phyloP scores from a whole-genome alignment of 1,140 invertebrate genomes.

The Frieseomelitta varia region DNA sequence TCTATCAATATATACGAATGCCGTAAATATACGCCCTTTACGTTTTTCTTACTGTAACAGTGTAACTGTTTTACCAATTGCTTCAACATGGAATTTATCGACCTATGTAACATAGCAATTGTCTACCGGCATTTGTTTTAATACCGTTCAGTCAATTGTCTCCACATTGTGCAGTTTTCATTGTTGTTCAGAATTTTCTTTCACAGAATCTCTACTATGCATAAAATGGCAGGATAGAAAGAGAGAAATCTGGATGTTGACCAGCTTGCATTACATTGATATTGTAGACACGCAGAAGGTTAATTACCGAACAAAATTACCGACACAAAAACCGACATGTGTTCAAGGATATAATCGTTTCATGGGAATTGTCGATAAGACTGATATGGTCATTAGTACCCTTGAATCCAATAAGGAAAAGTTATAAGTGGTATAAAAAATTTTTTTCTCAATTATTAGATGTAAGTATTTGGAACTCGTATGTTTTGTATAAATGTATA shows the following conservation, averaged over 20 bases:
- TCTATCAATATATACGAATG: too few species aligned
- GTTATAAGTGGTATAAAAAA: not conserved
- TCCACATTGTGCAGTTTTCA: too few species aligned
- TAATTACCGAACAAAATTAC: not conserved
- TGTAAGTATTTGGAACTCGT: not conserved
- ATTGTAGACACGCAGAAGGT: not conserved
- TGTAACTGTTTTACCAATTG: too few species aligned
- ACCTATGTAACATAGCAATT: too few species aligned
- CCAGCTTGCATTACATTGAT: slow-evolving; percentile 28
- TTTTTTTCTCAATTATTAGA: not conserved
- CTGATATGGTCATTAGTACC: not conserved
- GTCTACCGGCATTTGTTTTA: too few species aligned
- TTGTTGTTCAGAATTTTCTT: too few species aligned
- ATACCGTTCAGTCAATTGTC: too few species aligned
- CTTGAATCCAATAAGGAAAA: not conserved
- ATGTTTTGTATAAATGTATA: not conserved
- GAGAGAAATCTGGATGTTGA: slow-evolving; percentile 59
- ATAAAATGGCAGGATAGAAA: slow-evolving; percentile 57
- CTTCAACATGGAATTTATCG: too few species aligned
- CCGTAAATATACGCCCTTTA: too few species aligned
- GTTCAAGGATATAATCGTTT: not conserved
- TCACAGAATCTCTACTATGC: slow-evolving; percentile 56
- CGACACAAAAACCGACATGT: not conserved
- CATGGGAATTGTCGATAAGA: not conserved
- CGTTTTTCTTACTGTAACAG: too few species aligned